Evolutionary conservation across 2,888 invertebrate species (phyloP).

Genomic region (Melanotus villosus): DNA sequence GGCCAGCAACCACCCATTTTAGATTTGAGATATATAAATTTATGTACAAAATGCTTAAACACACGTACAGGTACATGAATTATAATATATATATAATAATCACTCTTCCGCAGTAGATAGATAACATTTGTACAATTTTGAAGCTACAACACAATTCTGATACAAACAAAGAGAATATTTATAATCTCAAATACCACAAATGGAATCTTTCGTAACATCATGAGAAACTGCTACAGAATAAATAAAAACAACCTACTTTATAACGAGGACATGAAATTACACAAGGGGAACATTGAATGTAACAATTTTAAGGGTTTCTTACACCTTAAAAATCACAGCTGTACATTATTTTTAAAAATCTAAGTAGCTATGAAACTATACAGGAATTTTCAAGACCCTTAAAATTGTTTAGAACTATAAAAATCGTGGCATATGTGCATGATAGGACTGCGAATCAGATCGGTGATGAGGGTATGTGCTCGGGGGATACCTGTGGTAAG

Average conservation of each 20-base stretch:
- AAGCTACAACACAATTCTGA: constrained; percentile 9
- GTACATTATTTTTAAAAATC: constrained; percentile 51
- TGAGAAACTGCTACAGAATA: constrained; percentile 8
- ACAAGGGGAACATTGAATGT: constrained; percentile 21
- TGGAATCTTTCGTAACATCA: constrained; percentile 7
- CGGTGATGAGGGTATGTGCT: constrained; percentile 60
- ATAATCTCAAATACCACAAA: constrained; percentile 1
- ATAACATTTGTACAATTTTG: constrained; percentile 24
- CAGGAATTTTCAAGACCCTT: constrained; percentile 37
- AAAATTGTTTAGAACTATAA: constrained; percentile 56
- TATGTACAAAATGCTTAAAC: constrained; percentile 47
- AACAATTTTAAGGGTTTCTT: constrained; percentile 46
- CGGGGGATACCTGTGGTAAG: constrained; percentile 62
- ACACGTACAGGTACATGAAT: constrained; percentile 49
- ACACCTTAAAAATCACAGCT: constrained; percentile 53
- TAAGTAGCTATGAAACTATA: constrained; percentile 49
- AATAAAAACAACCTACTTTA: constrained; percentile 31
- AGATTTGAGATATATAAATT: constrained; percentile 36
- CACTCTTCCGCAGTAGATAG: constrained; percentile 36
- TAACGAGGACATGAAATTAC: constrained; percentile 35
- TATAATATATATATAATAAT: constrained; percentile 40
- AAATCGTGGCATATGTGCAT: constrained; percentile 57
- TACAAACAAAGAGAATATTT: neutral
- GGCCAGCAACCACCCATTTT: constrained; percentile 20
- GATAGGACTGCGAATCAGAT: constrained; percentile 57